Evolutionary conservation across 2,113 vertebrate genomes (phyloP), one percentile per base, ranked within the genome.

Genomic region (Dinomys branickii): DNA sequence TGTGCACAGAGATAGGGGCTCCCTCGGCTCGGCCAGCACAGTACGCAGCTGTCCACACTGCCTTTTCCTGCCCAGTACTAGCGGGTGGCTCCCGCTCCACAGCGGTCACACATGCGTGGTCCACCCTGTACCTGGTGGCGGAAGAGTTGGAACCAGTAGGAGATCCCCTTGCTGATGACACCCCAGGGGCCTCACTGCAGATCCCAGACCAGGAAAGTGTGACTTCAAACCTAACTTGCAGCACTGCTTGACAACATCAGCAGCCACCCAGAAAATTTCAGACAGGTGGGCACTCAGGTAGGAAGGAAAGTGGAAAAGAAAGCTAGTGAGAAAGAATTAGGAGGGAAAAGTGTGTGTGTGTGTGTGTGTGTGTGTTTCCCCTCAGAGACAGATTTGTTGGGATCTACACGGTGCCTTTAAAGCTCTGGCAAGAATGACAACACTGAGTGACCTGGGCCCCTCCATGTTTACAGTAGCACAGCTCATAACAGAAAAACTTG

Each of bases 1-100:
- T 50, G 65, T 59, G 7, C 0, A 2, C 3, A 4, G 56, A 52
- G 11, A 16, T 3, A 13, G 54, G 9, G 0, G 30, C 85, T 0
- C 1, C 17, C 20, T 20, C 11, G 22, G 44, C 63, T 14, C 61
- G 33, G 54, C 52, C 11, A 8, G 50, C 47, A 11, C 5, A 11
- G 17, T 0, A 5, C 24, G 11, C 3, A 3, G 56, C 52, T 3
- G 33, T 0, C 13, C 2, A 10, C 5, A 14, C 4, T 8, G 28
- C 14, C 9, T n/a, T 71, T 26, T 30, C 1, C 0, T 19, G 33
- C 24, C 33, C 30, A 56, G n/a, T 30, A 30, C 33, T 11, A 3
- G 28, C 12, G 3, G 19, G 20, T 58, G 28, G 61, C 61, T 33
- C 63, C 30, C 5, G 30, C 28, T 67, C 33, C 13, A n/a, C 14